Conservation (phyloP, 2,797 vertebrate genomes). For the Acrossocheilus fasciatus region DNA sequence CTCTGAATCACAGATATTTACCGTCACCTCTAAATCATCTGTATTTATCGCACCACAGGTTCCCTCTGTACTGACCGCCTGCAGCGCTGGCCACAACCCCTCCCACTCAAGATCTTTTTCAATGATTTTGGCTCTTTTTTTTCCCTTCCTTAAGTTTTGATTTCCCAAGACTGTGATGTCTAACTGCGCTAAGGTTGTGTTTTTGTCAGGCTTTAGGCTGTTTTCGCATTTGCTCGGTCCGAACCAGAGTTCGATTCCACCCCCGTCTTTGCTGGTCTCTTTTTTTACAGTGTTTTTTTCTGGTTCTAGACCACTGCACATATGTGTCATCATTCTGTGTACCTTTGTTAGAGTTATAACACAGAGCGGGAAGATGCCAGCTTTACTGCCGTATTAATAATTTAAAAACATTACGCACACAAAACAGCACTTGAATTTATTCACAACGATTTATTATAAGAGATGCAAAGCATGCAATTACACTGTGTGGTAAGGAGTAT, state of each 20-base stretch:
- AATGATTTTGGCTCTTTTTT: not conserved
- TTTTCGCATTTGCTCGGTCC: not conserved
- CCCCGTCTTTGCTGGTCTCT: not conserved
- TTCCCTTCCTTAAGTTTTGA: conserved; percentile 7
- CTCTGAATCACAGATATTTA: conserved; percentile 19
- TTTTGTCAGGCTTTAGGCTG: conserved; percentile 18
- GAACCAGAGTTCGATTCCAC: not conserved
- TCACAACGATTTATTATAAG: not conserved
- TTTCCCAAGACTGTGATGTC: conserved; percentile 18
- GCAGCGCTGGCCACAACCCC: not conserved
- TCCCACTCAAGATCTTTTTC: conserved; percentile 13
- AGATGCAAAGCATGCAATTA: not conserved
- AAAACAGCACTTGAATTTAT: not conserved
- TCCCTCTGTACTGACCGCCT: not conserved
- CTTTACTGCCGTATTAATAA: not conserved
- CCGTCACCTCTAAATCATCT: conserved; percentile 11
- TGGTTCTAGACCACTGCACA: not conserved
- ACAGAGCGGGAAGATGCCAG: not conserved
- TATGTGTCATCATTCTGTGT: not conserved
- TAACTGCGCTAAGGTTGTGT: not conserved
- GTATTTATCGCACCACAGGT: not conserved
- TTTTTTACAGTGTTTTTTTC: not conserved
- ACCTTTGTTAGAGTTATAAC: not conserved
- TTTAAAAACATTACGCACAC: not conserved
- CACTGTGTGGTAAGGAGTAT: not conserved